Base-by-base conservation (phyloP, 2,888 invertebrate species). In the Villa cingulata region DNA sequence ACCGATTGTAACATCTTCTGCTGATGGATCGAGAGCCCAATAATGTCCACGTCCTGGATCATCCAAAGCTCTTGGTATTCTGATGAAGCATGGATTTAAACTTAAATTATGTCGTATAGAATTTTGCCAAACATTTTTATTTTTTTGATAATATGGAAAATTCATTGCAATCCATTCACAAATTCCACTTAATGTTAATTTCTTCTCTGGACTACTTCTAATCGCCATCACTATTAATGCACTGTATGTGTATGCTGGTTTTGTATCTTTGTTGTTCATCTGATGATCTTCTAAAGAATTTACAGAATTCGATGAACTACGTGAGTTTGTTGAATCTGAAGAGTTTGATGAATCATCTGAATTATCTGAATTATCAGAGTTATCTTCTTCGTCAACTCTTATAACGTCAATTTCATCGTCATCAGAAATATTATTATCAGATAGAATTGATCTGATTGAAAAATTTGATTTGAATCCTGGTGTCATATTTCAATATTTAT, bases 181-280 rank as follows among this genome's bases (percentile, higher is more conserved):
- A 58, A 96, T 96, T 40, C 92, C 92, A 69, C 91, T 94, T 3
- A 95, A 72, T 0, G 94, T 95, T 20, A 95, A 74, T 18, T 91
- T 74, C 63, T 90, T 90, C 58, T 94, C 91, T 0, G 88, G 83
- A 62, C 89, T 90, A 63, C 86, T 84, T 36, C 92, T 75, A 45
- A 97, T 95, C 3, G 97, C 97, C 95, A 96, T 95, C 86, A 96
- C 95, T 60, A 97, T 97, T 41, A 97, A 75, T 0, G 96, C 95
- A 72, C 96, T 97, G 74, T 97, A 97, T 60, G 92, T 94, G 73
- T 88, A 96, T 0, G 91, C 86, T 0, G 96, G 96, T 62, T 96
- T 96, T 55, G 12, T 32, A 32, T 32, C 29, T 14, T 32, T 32
- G 6, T 37, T 12, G 17, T 18, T 17, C 16, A 9, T 14, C 4